Evolutionary conservation across 2,888 invertebrate species (phyloP).

Genomic region (Axea sp.): DNA sequence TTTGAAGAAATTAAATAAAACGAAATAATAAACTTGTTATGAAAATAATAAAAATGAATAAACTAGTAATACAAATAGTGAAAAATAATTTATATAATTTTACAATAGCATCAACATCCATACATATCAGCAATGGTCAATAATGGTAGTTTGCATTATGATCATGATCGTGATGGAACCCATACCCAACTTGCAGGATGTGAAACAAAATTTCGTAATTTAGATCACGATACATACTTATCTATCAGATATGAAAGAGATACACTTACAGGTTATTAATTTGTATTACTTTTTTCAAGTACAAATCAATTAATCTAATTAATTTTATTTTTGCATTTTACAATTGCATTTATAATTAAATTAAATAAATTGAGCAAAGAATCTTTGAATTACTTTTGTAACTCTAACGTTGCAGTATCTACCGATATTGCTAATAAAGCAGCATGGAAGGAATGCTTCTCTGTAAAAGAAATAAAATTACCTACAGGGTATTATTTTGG

Average conservation of each 20-base stretch:
- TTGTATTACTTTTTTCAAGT: neutral
- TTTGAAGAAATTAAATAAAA: too few species aligned
- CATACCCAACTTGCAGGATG: conserved; percentile 98
- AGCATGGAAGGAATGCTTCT: conserved; percentile 96
- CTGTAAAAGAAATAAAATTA: conserved; percentile 91
- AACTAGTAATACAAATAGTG: too few species aligned
- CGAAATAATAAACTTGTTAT: too few species aligned
- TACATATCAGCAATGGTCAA: conserved; percentile 99
- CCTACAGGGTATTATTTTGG: conserved; percentile 98
- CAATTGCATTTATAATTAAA: too few species aligned
- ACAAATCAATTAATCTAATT: conserved; percentile 3
- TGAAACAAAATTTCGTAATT: conserved; percentile 96
- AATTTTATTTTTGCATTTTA: too few species aligned
- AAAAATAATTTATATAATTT: too few species aligned
- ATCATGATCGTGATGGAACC: conserved; percentile 99
- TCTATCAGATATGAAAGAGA: conserved; percentile 95
- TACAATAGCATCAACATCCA: conserved; percentile 99
- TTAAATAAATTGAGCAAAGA: too few species aligned
- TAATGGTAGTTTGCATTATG: conserved; percentile 96
- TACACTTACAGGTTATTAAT: conserved; percentile 86
- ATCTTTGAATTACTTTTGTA: too few species aligned
- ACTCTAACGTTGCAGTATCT: conserved; percentile 85
- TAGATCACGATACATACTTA: conserved; percentile 93
- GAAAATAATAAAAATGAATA: too few species aligned
- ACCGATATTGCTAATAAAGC: conserved; percentile 95